Evolutionary conservation across 2,113 vertebrate genomes (phyloP).

Genomic region (Cynocephalus volans): DNA sequence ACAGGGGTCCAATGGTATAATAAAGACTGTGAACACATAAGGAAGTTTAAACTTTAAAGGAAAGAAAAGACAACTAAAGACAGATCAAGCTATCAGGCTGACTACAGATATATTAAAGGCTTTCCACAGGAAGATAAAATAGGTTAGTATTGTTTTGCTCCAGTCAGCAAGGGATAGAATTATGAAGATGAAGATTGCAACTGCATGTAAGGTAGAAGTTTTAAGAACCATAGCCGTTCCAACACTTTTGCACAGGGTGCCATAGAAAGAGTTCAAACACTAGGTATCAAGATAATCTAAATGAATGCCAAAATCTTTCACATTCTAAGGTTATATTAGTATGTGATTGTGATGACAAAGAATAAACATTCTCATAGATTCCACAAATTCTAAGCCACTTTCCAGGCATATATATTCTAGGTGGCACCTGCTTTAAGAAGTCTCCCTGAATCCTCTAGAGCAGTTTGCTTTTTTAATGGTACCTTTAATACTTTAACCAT

Average conservation of each 20-base stretch:
- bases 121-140: constrained; percentile 36
- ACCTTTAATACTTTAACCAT: neutral
- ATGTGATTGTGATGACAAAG: neutral
- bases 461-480: neutral
- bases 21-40: neutral
- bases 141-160: neutral
- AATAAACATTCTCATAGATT: neutral
- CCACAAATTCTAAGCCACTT: neutral
- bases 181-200: neutral
- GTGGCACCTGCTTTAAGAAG: neutral
- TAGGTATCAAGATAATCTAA: constrained; percentile 20
- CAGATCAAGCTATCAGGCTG: neutral
- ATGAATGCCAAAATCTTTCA: neutral
- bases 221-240: neutral
- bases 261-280: neutral
- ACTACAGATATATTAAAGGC: constrained; percentile 33
- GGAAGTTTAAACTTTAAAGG: constrained; percentile 8
- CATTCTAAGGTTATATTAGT: neutral
- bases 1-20: neutral
- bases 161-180: neutral
- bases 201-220: neutral
- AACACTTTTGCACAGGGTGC: neutral
- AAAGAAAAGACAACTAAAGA: neutral
- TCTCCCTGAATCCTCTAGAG: neutral
- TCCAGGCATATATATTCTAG: neutral